Conservation (phyloP, 2,797 vertebrate species). For the Gadopsis bispinosus region DNA sequence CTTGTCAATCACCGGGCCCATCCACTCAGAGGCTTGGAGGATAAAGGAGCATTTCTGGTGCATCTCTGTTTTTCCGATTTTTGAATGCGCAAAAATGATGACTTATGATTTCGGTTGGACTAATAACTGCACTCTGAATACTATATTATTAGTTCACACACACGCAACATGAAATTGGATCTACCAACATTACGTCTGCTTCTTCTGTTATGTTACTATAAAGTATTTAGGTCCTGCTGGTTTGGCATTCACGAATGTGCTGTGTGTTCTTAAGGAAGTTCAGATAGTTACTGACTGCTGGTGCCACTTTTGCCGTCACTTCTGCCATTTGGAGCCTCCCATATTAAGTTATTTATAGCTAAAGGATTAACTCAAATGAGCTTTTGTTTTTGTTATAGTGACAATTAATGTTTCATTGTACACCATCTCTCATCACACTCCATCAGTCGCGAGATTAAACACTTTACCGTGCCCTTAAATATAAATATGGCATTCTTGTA, state of each 20-base stretch:
- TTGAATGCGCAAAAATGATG: too few relatives aligned
- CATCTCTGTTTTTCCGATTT: neutral
- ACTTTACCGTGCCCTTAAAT: conserved; percentile 16
- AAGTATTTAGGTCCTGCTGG: neutral
- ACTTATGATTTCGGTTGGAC: neutral
- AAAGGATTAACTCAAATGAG: conserved; percentile 23
- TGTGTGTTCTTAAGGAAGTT: conserved; percentile 13
- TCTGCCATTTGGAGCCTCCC: conserved; percentile 47
- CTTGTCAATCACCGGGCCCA: neutral
- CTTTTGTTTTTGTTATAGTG: conserved; percentile 40
- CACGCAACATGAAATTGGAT: neutral
- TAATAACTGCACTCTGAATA: neutral
- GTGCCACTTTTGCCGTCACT: conserved; percentile 38
- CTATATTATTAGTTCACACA: neutral
- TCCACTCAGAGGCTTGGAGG: neutral
- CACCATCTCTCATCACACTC: conserved; percentile 22
- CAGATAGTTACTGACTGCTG: conserved; percentile 12
- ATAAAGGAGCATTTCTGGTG: neutral
- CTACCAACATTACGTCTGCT: neutral
- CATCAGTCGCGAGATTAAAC: conserved; percentile 33
- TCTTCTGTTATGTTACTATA: conserved; percentile 9
- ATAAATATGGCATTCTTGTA: conserved; percentile 9
- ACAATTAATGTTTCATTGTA: conserved; percentile 50
- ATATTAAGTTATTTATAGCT: conserved; percentile 51
- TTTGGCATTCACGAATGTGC: neutral